phyloP scores from a whole-genome alignment of 2,888 invertebrate genomes.

The Celastrina argiolus region DNA sequence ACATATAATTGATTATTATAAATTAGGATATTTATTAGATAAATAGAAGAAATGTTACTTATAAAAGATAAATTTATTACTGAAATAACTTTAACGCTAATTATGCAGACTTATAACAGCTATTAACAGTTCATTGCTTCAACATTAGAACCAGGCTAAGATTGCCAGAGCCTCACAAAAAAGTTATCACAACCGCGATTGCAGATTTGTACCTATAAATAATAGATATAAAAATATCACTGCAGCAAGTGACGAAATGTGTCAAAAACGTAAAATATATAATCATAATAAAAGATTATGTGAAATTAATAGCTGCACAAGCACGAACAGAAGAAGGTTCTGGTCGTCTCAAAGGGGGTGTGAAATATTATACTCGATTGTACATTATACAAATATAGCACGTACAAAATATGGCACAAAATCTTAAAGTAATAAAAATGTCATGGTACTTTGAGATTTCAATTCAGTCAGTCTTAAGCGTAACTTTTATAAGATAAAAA shows the following conservation, averaged over 20 bases:
- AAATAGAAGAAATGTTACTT: neutral
- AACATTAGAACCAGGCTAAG: neutral
- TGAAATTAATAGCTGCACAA: no score
- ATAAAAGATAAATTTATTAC: conserved; percentile 3
- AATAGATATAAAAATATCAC: neutral
- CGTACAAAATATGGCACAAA: conserved; percentile 11
- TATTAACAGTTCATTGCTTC: neutral
- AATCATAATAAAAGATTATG: no score
- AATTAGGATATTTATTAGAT: neutral
- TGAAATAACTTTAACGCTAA: conserved; percentile 57
- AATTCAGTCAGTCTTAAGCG: neutral
- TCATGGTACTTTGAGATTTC: conserved; percentile 12
- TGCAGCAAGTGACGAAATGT: no score
- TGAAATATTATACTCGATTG: neutral
- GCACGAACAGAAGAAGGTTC: neutral
- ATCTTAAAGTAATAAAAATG: neutral
- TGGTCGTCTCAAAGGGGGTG: neutral
- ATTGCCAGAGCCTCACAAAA: conserved; percentile 19
- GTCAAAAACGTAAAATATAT: no score
- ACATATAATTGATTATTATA: no score
- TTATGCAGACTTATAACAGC: conserved; percentile 43
- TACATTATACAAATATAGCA: neutral
- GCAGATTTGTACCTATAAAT: conserved; percentile 21
- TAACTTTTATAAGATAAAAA: neutral
- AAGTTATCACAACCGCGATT: conserved; percentile 23